Base-by-base conservation (phyloP, 2,797 vertebrate species). In the Eurystomus glaucurus region DNA sequence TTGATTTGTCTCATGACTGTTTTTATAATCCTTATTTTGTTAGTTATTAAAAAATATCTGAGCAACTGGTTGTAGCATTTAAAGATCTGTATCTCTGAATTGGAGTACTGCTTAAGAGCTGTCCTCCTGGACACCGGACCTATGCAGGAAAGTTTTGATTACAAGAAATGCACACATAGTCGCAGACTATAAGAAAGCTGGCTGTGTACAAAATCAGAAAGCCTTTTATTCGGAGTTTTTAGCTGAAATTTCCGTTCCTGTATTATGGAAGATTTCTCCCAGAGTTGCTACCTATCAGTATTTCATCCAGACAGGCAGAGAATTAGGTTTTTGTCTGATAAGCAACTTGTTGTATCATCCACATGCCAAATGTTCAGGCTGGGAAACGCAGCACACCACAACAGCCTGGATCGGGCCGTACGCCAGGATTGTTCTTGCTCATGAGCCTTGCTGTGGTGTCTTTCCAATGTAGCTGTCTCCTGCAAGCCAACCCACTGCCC, bases 391-490 rank as follows among this genome's bases (percentile, higher is more conserved):
- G 19, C 55, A 64, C 1, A 0, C 1, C 20, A 43, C 65, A 45
- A 18, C 26, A 79, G 14, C 62, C 37, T 22, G 14, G 43, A 15
- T 48, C 5, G 13, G 22, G 19, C 19, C 28, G 1, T 4, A 10
- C 9, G 2, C 29, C 3, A 6, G 43, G 39, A 14, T 14, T 39
- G 6, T 4, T 79, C 37, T 46, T 69, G 4, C 17, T n/a, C 2
- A 2, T 1, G 2, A 18, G 2, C 17, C 79, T 58, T 3, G 0
- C 22, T 31, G 12, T 3, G 0, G 4, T 33, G 50, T 50, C n/a
- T 37, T 68, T 71, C 50, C 4, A 1, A 18, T 6, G 37, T 6
- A 48, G 35, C 35, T 58, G n/a, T 14, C 10, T 25, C 17, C 29
- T 10, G 16, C 19, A 39, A 39, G 48, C 33, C 28, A 26, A 25